These are phyloP conservation scores for Laticauda laticaudata DNA, from an alignment of 2,113 vertebrate species.

Conservation along the genomic window DNA sequence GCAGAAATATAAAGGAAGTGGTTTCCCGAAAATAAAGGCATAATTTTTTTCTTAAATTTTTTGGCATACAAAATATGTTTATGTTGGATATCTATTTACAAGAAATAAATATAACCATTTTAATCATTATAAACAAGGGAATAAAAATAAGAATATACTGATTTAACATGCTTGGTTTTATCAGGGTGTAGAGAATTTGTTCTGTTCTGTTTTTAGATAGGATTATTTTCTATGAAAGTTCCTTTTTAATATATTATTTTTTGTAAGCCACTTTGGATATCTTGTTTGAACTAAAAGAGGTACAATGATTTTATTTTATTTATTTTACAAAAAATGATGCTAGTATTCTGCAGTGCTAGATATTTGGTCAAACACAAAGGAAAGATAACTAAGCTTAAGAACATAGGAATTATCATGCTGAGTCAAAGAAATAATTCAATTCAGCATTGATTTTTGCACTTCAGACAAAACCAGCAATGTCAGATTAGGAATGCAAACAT, in stretches of 20 bases:
- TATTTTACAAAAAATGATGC: not conserved
- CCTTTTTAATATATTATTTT: not conserved
- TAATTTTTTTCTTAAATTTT: not conserved
- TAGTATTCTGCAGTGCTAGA: not conserved
- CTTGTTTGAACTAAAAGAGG: not conserved
- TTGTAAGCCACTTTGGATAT: not conserved
- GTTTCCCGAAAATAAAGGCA: not conserved
- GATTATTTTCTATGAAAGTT: not conserved
- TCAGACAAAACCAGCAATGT: not conserved
- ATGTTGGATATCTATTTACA: not conserved
- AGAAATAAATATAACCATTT: not conserved
- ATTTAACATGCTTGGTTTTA: not conserved
- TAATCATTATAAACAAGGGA: not conserved
- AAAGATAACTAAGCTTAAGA: not conserved
- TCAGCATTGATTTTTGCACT: not conserved
- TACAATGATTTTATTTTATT: not conserved
- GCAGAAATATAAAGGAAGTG: not conserved
- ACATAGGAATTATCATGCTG: not conserved
- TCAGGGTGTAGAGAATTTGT: not conserved
- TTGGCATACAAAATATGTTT: not conserved
- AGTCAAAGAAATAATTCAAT: not conserved
- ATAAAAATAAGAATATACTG: not conserved
- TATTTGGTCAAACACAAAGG: not conserved
- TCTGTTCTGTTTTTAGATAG: not conserved
- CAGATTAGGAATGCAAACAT: not conserved